Base-by-base conservation (phyloP, 2,797 vertebrate genomes). In the Benthosema pterotum region DNA sequence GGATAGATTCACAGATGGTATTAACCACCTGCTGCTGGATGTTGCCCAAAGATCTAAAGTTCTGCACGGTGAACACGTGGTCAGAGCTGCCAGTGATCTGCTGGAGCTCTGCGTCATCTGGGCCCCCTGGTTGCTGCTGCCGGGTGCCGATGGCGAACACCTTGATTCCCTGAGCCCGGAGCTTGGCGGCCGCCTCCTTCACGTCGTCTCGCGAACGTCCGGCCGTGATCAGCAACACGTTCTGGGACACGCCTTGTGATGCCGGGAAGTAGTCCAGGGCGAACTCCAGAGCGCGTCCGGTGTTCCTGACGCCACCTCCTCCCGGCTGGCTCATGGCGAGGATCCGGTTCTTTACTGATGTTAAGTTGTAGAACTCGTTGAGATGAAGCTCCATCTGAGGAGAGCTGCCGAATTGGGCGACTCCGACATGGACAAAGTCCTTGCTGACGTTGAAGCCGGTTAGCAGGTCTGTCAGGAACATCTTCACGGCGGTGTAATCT, bases 171-270 rank as follows among this genome's bases (percentile, higher is more conserved):
- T 76, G 48, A 0, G 0, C 61, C 54, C 84, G 84, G 17, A 96
- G 86, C 2, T 7, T 6, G 0, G 78, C 46, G 0, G 93, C 92
- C 0, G 89, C 82, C 0, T 74, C 52, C 0, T 59, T 58, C 16
- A 95, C 93, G 0, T 59, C 42, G 5, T 95, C 94, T 0, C 75
- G 13, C 0, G 94, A 92, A 0, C 76, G 54, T 0, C 94, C 92
- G 1, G 94, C 94, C 0, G 95, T 95, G 79, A 96, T 92, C 65
- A 97, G 77, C 46, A 96, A 69, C 63, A 96, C 87, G 57, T 91
- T 93, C 67, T 95, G 93, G 6, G 86, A 81, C 19, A 94, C 82
- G 5, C 94, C 94, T 0, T 19, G 79, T 0, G 64, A 73, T 8
- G 70, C 74, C 4, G 91, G 55, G 57, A 95, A 98, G 61, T 93